Percentiles rank a stretch among this genome's conserved stretches.
phyloP scores from a whole-genome alignment of 2,113 vertebrate genomes.

The Turdus rufiventris region DNA sequence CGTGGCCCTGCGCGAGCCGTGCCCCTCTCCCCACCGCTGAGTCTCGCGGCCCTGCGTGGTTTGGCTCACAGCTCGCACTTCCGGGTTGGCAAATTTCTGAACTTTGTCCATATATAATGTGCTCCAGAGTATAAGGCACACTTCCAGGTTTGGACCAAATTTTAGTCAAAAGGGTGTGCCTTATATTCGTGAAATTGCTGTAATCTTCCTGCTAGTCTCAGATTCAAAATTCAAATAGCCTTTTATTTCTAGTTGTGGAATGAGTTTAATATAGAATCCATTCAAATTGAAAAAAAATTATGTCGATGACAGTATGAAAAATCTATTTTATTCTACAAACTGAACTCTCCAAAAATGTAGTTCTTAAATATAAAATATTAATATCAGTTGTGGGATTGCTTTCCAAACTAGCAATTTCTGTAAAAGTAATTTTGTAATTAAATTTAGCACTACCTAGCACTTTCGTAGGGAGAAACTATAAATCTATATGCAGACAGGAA shows the following conservation, averaged over 20 bases:
- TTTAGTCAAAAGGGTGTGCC: too few species aligned
- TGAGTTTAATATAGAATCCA: neutral
- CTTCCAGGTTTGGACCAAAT: too few species aligned
- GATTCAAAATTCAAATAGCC: neutral
- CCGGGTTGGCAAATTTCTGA: too few species aligned
- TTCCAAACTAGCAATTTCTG: neutral
- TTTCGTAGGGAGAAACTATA: neutral
- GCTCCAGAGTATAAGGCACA: too few species aligned
- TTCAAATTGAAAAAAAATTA: neutral
- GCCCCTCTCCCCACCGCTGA: too few species aligned
- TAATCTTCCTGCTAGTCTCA: neutral
- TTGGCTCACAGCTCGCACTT: too few species aligned
- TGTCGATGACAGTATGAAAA: neutral
- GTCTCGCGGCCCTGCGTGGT: too few species aligned
- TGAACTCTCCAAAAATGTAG: neutral
- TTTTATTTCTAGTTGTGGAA: neutral
- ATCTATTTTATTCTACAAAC: neutral
- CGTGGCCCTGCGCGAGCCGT: too few species aligned
- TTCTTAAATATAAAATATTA: neutral
- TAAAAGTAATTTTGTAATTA: neutral
- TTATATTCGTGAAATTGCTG: too few species aligned
- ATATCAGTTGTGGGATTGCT: neutral
- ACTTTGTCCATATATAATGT: too few species aligned
- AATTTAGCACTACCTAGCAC: neutral
- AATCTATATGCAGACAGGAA: neutral